phyloP scores from a whole-genome alignment of 2,797 vertebrate genomes.

The Lagorchestes hirsutus region DNA sequence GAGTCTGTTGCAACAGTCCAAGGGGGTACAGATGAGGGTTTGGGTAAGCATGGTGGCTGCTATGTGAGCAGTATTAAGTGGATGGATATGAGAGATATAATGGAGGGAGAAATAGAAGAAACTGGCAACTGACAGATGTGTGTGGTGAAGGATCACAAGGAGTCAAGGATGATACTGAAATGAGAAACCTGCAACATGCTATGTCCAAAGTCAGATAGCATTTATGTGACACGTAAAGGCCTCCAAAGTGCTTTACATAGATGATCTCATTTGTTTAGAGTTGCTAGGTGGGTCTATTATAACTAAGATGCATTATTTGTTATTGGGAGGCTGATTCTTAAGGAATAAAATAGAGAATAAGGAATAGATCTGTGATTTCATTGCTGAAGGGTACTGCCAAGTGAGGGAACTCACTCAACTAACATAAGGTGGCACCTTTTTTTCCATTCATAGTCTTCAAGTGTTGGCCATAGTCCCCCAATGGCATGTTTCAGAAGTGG shows the following conservation, averaged over 20 bases:
- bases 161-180: not conserved
- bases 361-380: not conserved
- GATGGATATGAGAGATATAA: not conserved
- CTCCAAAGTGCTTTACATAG: not conserved
- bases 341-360: not conserved
- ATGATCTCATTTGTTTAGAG: not conserved
- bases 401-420: not conserved
- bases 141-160: not conserved
- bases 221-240: not conserved
- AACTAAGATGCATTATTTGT: not conserved
- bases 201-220: not conserved
- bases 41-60: not conserved
- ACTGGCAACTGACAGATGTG: not conserved
- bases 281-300: not conserved
- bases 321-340: not conserved
- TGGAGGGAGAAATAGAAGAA: not conserved
- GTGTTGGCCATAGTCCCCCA: not conserved
- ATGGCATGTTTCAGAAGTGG: not conserved
- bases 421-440: not conserved
- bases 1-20: not conserved
- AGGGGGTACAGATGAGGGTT: not conserved
- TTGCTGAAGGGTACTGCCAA: not conserved
- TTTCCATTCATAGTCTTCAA: not conserved
- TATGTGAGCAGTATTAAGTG: not conserved
- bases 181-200: not conserved